Evolutionary conservation across 2,797 vertebrate species (phyloP), one percentile per base, ranked within the genome.

Genomic region (Micromesistius poutassou): DNA sequence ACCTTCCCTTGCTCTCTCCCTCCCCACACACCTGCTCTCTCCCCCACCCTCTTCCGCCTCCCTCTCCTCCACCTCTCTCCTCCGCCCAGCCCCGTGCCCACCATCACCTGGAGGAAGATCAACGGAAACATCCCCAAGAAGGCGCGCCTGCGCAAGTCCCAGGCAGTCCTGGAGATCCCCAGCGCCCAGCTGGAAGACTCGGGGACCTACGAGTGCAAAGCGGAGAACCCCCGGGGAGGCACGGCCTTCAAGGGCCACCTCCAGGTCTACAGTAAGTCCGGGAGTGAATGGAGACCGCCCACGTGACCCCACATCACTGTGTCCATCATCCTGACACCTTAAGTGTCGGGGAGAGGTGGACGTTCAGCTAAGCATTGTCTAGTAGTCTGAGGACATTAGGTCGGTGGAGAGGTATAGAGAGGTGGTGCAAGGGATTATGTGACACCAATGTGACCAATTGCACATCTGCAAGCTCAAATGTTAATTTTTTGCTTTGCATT

Each of bases 71-170:
- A 22, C 55, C n/a, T 66, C 55, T 19, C n/a, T 19, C n/a, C 77
- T 86, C 79, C 74, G 74, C 62, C 14, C 89, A 99, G 97, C 86
- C 97, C 97, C 0, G 96, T 99, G 89, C 97, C 97, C 80, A 97
- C 97, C 38, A 99, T 99, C 87, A 97, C 97, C 9, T 99, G 97
- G 97, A 96, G 95, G 87, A 99, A 98, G 92, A 95, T 98, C 89
- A 97, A 95, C 71, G 96, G 97, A 12, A 97, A 97, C 87, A 97
- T 98, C 79, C 97, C 97, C 22, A 96, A 96, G 86, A 98, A 98
- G 89, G 96, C 97, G 0, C 93, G 97, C 46, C 94, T 99, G 62
- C 93, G 97, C 82, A 99, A 99, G 91, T 98, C 97, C 35, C 97
- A 99, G 92, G 97, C 97, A 0, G 94, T 99, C 50, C 94, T 99